Conservation (phyloP, 2,888 invertebrate species). For the Phyllotreta striolata region DNA sequence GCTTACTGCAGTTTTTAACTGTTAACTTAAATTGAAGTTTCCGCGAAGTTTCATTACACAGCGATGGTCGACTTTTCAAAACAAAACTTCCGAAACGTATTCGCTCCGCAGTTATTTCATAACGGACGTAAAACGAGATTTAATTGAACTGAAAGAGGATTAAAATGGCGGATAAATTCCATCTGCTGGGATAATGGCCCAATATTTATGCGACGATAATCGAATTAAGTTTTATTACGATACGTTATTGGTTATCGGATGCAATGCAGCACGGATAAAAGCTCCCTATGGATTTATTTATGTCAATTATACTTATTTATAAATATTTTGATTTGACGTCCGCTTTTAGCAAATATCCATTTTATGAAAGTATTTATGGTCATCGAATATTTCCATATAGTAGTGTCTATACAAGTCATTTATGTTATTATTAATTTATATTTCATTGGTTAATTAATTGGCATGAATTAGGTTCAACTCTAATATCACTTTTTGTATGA, state of each 20-base stretch:
- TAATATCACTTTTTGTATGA: no score
- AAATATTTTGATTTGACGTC: no score
- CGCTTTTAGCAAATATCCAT: no score
- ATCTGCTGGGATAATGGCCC: background rate
- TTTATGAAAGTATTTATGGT: no score
- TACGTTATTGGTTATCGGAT: no score
- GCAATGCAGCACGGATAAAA: no score
- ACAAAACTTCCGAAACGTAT: conserved; percentile 1
- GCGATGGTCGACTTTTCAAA: conserved; percentile 10
- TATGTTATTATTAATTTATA: background rate
- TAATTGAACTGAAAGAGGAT: conserved; percentile 1
- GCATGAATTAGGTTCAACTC: no score
- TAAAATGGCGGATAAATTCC: conserved; percentile 6
- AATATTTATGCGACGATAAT: conserved; percentile 7
- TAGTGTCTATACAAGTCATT: background rate
- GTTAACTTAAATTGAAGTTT: conserved; percentile 18
- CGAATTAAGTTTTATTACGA: background rate
- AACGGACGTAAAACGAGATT: conserved; percentile 4
- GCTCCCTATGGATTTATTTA: no score
- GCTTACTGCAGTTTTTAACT: conserved; percentile 14
- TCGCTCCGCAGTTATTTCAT: conserved; percentile 4
- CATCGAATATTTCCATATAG: no score
- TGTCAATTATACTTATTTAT: no score
- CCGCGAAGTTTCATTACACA: conserved; percentile 4
- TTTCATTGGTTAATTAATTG: conserved; percentile 1